Evolutionary conservation across 2,797 vertebrate species (phyloP), one percentile per base, ranked within the genome.

Genomic region (Bryconaethiops microstoma): DNA sequence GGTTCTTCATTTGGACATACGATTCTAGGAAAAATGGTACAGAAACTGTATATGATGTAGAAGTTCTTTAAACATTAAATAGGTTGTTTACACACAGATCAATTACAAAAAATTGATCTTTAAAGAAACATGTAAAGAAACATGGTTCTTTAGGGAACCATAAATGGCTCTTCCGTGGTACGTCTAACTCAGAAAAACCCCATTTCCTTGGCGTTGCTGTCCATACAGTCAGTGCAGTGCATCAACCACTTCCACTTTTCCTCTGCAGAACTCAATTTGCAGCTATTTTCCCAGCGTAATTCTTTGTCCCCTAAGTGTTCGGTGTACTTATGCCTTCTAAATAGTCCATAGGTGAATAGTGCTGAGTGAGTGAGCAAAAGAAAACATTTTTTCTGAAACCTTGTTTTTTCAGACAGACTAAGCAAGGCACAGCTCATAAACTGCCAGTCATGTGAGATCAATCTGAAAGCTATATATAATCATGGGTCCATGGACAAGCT

Each of bases 401-500:
- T 29, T 29, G 69, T 71, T 71, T 52, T 21, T 23, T 54, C 25
- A 16, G 50, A 54, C 21, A 50, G 50, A 54, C 70, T 19, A 17
- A 17, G 21, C 48, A 17, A 25, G 69, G n/a, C 50, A 55, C 70
- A 35, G 52, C 50, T 54, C 70, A 72, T 72, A 50, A 72, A 19
- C 23, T 1, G 7, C 17, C 17, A 35, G 70, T 55, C 50, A 55
- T 72, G 70, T 35, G 50, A 55, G 70, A 2, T 50, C 57, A 52
- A 42, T 52, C 17, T 62, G 42, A 71, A 78, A 78, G 45, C 40
- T n/a, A 42, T 12, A 55, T 55, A 35, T 72, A 29, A 72, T 55
- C 50, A 55, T 5, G 5, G 13, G 23, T n/a, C 68, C 12, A n/a
- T 60, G 17, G 25, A 21, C 60, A 3, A 59, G 5, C 52, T 4